Conservation (phyloP, 2,888 invertebrate genomes). For the Agrochola litura region DNA sequence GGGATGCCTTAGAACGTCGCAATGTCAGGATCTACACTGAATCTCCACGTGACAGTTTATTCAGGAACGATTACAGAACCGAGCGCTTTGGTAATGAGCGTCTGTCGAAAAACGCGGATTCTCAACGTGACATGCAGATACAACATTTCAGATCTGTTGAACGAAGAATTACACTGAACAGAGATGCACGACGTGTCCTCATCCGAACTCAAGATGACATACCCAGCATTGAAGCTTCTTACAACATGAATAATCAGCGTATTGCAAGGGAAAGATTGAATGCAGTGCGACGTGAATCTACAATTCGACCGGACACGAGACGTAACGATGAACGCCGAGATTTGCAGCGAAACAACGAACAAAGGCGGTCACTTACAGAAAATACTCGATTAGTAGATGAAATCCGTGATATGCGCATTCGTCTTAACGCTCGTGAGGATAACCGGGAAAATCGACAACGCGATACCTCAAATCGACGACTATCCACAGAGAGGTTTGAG, state of each 20-base stretch:
- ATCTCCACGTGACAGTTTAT: slow-evolving; percentile 20
- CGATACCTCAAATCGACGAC: slow-evolving; percentile 11
- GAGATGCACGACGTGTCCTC: slow-evolving; percentile 30
- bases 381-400: slow-evolving; percentile 32
- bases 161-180: slow-evolving; percentile 25
- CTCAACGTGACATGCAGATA: slow-evolving; percentile 29
- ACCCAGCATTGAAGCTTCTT: slow-evolving; percentile 12
- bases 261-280: slow-evolving; percentile 34
- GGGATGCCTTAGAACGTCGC: slow-evolving; percentile 26
- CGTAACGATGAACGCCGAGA: slow-evolving; percentile 37
- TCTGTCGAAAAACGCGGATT: slow-evolving; percentile 16
- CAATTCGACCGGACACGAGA: slow-evolving; percentile 28
- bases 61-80: slow-evolving; percentile 25
- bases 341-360: slow-evolving; percentile 24
- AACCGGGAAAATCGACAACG: slow-evolving; percentile 22
- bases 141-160: slow-evolving; percentile 26
- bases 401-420: slow-evolving; percentile 32
- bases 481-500: slow-evolving; percentile 19
- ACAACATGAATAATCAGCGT: slow-evolving; percentile 22
- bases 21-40: slow-evolving; percentile 41
- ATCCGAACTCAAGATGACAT: slow-evolving; percentile 26
- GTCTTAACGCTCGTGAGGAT: slow-evolving; percentile 24
- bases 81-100: slow-evolving; percentile 39
- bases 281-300: slow-evolving; percentile 31
- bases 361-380: slow-evolving; percentile 33